Evolutionary conservation across 1,140 invertebrate genomes (phyloP), one percentile per base, ranked within the genome.

Genomic region (Neuroterus valhalla): DNA sequence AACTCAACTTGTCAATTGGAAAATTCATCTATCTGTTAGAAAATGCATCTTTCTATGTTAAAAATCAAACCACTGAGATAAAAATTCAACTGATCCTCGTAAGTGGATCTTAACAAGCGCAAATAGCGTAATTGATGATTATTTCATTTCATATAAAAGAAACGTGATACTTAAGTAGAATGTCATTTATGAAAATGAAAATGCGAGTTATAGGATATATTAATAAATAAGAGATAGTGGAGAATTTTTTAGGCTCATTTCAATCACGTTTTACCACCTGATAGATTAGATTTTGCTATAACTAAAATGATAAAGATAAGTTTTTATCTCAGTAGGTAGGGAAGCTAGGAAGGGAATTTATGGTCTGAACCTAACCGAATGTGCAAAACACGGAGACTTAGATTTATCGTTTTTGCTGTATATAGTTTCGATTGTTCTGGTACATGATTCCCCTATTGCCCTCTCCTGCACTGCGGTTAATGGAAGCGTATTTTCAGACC

Each of bases 351-450:
- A 17, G 66, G n/a, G 68, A 82, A 85, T 85, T 85, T 85, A 84
- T 85, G 77, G 81, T 77, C 68, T 55, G 46, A 75, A 76, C 78
- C 73, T 76, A 80, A 79, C 78, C 74, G 82, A 85, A 84, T 82
- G 81, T 78, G 79, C 83, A 85, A 85, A 85, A 85, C 78, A 80
- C 75, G 71, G 68, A 81, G 55, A 70, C 77, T 77, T 70, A 79
- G 81, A 85, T 85, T 85, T 85, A 85, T 84, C 79, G 78, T 81
- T 74, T 23, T 62, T 31, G 21, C 31, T 62, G 55, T 62, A 62
- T 23, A 62, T 31, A 38, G 55, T 62, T 14, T 31, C 55, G 26
- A 62, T 62, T 62, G 55, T 62, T 62, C 26, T 62, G 12, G 15
- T 62, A 62, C 55, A 62, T 15, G n/a, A 62, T 62, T 62, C 55